Evolutionary conservation across 2,797 vertebrate genomes (phyloP).

Genomic region (Poeciliopsis turneri): DNA sequence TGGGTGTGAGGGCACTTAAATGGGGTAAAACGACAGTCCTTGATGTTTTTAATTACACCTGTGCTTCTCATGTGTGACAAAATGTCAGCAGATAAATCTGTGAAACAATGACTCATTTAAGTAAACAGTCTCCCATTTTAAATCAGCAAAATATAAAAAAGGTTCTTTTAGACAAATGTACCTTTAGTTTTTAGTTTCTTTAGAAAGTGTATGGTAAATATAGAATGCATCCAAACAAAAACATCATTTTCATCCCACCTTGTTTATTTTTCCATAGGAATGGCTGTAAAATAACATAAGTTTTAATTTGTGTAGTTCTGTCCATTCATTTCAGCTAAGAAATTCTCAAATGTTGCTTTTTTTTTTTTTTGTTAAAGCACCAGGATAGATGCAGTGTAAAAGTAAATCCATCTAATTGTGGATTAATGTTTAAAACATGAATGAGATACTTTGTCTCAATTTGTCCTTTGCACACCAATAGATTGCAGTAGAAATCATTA

Average conservation of each 20-base stretch:
- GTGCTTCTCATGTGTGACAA: conserved; percentile 1
- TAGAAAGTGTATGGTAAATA: not conserved
- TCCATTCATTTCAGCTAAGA: not conserved
- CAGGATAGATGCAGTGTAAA: too few relatives aligned
- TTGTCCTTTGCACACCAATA: too few relatives aligned
- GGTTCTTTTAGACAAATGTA: not conserved
- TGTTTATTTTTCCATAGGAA: conserved; percentile 18
- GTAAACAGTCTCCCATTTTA: conserved; percentile 9
- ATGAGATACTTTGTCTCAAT: too few relatives aligned
- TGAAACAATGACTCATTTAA: not conserved
- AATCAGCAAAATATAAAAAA: not conserved
- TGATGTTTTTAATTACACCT: conserved; percentile 25
- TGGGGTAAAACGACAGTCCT: not conserved
- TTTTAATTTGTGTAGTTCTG: not conserved
- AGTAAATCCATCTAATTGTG: too few relatives aligned
- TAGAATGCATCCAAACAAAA: conserved; percentile 3
- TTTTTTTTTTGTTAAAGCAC: too few relatives aligned
- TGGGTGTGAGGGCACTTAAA: conserved; percentile 2
- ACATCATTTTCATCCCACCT: not conserved
- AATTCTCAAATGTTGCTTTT: not conserved
- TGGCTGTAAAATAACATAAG: not conserved
- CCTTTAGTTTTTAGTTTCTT: not conserved
- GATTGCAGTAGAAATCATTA: too few relatives aligned
- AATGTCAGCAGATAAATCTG: conserved; percentile 5
- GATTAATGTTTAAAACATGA: too few relatives aligned